A percentile compares a stretch with the other conserved stretches of the same genome.
Evolutionary conservation across 2,888 invertebrate genomes (phyloP).

Genomic region (Flexamia atlantica): DNA sequence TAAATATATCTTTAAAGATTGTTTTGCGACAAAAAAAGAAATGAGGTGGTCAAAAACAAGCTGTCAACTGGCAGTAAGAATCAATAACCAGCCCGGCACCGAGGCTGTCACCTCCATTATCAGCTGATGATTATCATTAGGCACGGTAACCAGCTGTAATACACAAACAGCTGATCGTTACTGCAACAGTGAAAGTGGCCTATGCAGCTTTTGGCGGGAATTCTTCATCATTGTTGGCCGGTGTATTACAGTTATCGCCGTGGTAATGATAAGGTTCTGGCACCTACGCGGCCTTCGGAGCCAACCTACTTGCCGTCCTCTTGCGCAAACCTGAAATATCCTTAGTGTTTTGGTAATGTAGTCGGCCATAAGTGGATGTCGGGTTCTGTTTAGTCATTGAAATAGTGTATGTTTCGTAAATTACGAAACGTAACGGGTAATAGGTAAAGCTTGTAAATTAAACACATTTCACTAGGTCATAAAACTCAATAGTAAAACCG

Average conservation of each 20-base stretch:
- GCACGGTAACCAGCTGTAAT: conserved; percentile 30
- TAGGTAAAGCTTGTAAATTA: too few relatives aligned
- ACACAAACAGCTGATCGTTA: conserved; percentile 40
- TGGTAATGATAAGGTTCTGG: conserved; percentile 36
- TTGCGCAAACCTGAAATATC: background rate
- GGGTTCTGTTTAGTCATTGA: too few relatives aligned
- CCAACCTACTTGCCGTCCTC: conserved; percentile 5
- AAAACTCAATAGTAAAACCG: too few relatives aligned
- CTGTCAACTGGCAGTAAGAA: conserved; percentile 28
- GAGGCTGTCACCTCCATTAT: conserved; percentile 14
- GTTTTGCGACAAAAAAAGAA: conserved; percentile 3
- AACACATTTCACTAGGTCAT: too few relatives aligned
- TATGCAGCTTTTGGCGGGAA: conserved; percentile 28
- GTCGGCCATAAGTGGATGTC: background rate
- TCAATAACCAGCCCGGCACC: conserved; percentile 20
- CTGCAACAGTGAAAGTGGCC: conserved; percentile 19
- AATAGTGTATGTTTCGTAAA: too few relatives aligned
- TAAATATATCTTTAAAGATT: background rate
- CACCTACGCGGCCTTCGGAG: conserved; percentile 27
- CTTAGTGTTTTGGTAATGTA: background rate
- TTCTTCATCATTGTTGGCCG: conserved; percentile 15
- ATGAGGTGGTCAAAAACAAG: conserved; percentile 21
- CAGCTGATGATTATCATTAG: conserved; percentile 37
- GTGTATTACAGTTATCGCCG: conserved; percentile 37
- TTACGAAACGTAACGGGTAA: too few relatives aligned